Evolutionary conservation across 2,113 vertebrate species (phyloP).

Genomic region (Chaetura pelagica): DNA sequence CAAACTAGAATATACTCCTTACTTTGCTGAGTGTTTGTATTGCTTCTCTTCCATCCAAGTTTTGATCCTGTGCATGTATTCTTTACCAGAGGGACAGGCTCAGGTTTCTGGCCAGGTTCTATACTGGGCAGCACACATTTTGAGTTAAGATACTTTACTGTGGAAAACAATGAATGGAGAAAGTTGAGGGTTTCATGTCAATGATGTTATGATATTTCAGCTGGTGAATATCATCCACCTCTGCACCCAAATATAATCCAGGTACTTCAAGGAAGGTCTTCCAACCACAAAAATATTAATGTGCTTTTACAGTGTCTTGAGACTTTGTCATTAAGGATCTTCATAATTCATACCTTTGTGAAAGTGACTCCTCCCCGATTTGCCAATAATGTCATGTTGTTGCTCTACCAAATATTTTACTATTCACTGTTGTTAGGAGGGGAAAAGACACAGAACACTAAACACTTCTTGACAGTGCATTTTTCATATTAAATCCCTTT

Average conservation of each 20-base stretch:
- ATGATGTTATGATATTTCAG: slow-evolving; percentile 62
- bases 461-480: background rate
- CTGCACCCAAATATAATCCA: background rate
- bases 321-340: background rate
- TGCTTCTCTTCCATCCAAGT: background rate
- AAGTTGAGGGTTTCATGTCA: slow-evolving; percentile 27
- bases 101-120: slow-evolving; percentile 14
- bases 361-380: background rate
- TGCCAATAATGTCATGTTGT: background rate
- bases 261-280: background rate
- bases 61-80: background rate
- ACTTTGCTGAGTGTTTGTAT: fast-evolving
- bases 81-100: slow-evolving; percentile 32
- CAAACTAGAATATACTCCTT: background rate
- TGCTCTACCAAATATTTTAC: background rate
- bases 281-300: background rate
- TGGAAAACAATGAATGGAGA: slow-evolving; percentile 50
- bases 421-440: background rate
- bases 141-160: slow-evolving; percentile 41
- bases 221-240: background rate
- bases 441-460: background rate
- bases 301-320: background rate
- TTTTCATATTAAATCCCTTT: background rate
- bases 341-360: background rate
- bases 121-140: slow-evolving; percentile 39